Evolutionary conservation across 2,888 invertebrate genomes (phyloP).

Genomic region (Nycteola revayana): DNA sequence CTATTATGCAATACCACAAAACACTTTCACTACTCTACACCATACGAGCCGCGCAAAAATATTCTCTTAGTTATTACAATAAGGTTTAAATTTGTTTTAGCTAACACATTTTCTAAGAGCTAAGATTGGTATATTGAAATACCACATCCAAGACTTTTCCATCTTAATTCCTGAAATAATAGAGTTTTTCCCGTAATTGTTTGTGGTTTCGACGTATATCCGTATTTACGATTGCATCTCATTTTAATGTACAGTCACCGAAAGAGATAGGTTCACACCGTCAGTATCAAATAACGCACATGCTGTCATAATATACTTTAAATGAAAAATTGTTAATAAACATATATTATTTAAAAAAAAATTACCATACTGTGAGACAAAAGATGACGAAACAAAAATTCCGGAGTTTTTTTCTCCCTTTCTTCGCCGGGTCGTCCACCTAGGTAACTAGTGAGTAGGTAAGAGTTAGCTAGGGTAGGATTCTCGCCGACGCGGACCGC

Average conservation of each 20-base stretch:
- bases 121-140: conserved; percentile 29
- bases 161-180: conserved; percentile 18
- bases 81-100: conserved; percentile 12
- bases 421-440: too few species aligned
- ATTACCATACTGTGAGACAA: too few species aligned
- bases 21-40: conserved; percentile 65
- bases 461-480: too few species aligned
- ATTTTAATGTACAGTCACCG: conserved; percentile 10
- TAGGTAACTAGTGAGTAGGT: too few species aligned
- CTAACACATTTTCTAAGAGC: conserved; percentile 15
- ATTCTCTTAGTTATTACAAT: conserved; percentile 28
- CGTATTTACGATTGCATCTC: conserved; percentile 18
- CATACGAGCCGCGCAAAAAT: conserved; percentile 33
- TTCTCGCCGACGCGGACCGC: too few species aligned
- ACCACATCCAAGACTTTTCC: conserved; percentile 7
- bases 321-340: too few species aligned
- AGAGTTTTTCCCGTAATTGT: conserved; percentile 5
- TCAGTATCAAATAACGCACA: too few species aligned
- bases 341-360: too few species aligned
- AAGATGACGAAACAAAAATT: too few species aligned
- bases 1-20: conserved; percentile 61
- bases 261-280: too few species aligned
- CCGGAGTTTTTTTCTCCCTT: too few species aligned
- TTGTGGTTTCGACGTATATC: conserved; percentile 31
- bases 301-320: too few species aligned